A percentile compares a stretch with the other conserved stretches of the same genome.
Conservation (phyloP, 2,797 vertebrate genomes). For the Steatocranus sp. region DNA sequence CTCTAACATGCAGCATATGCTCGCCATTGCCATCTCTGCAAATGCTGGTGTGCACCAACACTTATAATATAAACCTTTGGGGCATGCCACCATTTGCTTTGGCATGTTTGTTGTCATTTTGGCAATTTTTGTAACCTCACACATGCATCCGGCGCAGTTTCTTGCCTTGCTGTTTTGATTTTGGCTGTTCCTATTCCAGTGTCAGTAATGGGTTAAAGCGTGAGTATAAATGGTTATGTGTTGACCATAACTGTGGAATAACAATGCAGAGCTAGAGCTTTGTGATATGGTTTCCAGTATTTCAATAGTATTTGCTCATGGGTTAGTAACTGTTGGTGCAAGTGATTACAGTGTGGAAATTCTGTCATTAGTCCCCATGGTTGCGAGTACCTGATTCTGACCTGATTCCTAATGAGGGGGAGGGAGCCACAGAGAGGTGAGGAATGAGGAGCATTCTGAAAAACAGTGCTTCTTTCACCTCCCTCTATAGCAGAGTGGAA, state of each 20-base stretch:
- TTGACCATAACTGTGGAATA: background rate
- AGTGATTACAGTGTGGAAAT: background rate
- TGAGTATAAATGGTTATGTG: background rate
- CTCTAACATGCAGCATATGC: background rate
- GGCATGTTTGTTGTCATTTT: background rate
- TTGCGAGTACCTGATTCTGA: background rate
- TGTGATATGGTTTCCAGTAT: background rate
- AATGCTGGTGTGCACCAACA: background rate
- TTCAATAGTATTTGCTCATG: background rate
- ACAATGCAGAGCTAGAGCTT: background rate
- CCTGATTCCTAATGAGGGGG: background rate
- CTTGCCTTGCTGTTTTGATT: background rate
- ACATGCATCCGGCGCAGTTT: background rate
- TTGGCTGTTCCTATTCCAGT: background rate
- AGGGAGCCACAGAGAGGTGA: background rate
- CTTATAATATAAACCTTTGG: background rate
- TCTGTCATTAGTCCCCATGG: background rate
- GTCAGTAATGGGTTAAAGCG: background rate
- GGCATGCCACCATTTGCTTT: background rate
- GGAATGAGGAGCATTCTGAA: conserved; percentile 35
- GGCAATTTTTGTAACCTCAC: background rate
- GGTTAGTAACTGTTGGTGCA: background rate
- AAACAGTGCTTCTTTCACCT: conserved; percentile 34
- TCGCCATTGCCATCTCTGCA: background rate
- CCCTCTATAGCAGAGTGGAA: background rate